Evolutionary conservation across 1,140 invertebrate species (phyloP).

Genomic region (Conus betulinus): DNA sequence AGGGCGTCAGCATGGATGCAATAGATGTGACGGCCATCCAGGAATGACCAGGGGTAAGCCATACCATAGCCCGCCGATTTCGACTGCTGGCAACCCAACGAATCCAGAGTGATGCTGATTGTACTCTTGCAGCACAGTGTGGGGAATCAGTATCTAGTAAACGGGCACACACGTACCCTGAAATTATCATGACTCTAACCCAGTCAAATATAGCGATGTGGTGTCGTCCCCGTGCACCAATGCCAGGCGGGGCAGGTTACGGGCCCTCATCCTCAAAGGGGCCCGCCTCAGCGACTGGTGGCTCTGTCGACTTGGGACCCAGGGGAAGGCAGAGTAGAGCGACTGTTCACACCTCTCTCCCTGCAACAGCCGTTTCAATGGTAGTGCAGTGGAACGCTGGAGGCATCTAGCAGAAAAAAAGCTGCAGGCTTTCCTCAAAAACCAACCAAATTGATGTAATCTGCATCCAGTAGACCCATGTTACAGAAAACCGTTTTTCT

Average conservation of each 20-base stretch:
- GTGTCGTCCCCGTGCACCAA: no score
- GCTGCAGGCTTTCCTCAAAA: background rate
- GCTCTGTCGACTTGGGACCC: background rate
- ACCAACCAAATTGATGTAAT: background rate
- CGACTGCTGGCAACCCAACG: no score
- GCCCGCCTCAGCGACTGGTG: slow-evolving; percentile 1
- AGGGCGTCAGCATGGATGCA: no score
- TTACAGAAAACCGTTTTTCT: background rate
- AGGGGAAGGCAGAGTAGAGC: background rate
- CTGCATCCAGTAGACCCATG: background rate
- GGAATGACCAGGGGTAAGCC: no score
- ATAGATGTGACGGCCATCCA: no score
- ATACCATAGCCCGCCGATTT: no score
- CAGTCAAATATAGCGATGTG: no score
- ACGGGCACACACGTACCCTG: background rate
- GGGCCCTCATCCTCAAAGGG: background rate
- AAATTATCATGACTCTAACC: no score
- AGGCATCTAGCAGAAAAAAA: background rate
- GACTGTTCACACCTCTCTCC: background rate
- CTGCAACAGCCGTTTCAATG: background rate
- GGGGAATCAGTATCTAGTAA: background rate
- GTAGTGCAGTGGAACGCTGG: no score
- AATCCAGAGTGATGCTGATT: no score
- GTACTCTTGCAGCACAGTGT: no score
- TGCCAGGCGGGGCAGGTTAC: background rate